Conservation (phyloP, 2,888 invertebrate species). For the Ochropacha duplaris region DNA sequence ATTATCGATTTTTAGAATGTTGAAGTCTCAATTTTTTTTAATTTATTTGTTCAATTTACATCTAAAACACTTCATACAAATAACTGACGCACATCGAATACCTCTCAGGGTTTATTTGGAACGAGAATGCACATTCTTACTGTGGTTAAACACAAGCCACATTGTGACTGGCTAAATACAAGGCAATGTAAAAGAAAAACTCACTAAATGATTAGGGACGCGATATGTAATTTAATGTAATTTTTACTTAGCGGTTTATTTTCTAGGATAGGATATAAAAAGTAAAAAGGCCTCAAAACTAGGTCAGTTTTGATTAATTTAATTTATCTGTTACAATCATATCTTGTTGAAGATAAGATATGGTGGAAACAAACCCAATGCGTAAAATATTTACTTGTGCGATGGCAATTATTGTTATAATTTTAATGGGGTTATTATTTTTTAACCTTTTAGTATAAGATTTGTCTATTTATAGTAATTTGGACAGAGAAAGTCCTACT, state of each 20-base stretch:
- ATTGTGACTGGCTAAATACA: too few species aligned
- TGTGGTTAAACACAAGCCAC: too few species aligned
- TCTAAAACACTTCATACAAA: too few species aligned
- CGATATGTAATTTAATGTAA: background rate
- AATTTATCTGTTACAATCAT: conserved; percentile 1
- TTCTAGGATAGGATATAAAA: background rate
- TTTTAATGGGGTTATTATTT: background rate
- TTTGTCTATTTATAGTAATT: background rate
- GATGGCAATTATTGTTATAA: background rate
- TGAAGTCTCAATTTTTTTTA: too few species aligned
- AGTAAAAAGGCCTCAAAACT: conserved; percentile 8
- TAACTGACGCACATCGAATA: too few species aligned
- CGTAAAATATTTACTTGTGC: background rate
- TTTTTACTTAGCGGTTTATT: background rate
- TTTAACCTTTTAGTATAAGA: background rate
- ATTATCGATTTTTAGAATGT: too few species aligned
- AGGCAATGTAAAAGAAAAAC: too few species aligned
- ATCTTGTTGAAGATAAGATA: conserved; percentile 1
- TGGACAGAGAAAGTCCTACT: background rate
- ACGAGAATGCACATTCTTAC: too few species aligned
- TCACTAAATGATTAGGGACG: background rate
- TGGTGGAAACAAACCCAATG: background rate
- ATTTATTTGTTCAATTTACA: too few species aligned
- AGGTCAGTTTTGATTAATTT: conserved; percentile 10
- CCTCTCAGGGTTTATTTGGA: background rate